phyloP scores from a whole-genome alignment of 2,888 invertebrate species.

The Acleris sparsana region DNA sequence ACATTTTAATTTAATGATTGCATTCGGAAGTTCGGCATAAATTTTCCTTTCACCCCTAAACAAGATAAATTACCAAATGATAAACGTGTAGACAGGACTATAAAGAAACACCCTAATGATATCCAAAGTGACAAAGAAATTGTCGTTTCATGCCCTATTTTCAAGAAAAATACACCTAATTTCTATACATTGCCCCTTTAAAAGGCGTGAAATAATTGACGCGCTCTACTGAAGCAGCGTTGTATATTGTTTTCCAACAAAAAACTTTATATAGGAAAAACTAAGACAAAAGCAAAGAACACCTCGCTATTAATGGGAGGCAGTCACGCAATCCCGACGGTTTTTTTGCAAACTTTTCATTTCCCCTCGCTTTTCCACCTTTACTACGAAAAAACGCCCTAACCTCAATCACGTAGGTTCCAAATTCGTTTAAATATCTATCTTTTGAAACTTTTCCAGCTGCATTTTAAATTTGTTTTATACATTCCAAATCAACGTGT shows the following conservation, averaged over 20 bases:
- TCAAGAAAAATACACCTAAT: slow-evolving; percentile 33
- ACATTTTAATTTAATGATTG: slow-evolving; percentile 36
- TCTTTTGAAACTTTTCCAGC: not conserved
- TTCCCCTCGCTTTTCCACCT: not conserved
- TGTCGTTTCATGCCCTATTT: slow-evolving; percentile 38
- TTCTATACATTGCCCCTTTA: slow-evolving; percentile 33
- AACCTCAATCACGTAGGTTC: not conserved
- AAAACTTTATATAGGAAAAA: slow-evolving; percentile 23
- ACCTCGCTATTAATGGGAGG: slow-evolving; percentile 43
- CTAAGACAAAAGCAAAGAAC: slow-evolving; percentile 36
- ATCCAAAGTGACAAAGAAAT: slow-evolving; percentile 46
- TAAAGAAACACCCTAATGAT: slow-evolving; percentile 55
- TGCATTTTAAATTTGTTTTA: slow-evolving; percentile 8
- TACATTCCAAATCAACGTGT: slow-evolving; percentile 2
- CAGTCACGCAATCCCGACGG: slow-evolving; percentile 46
- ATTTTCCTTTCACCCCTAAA: slow-evolving; percentile 46
- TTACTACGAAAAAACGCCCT: not conserved
- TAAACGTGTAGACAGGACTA: slow-evolving; percentile 58
- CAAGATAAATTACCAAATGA: slow-evolving; percentile 68
- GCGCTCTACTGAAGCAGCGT: slow-evolving; percentile 1
- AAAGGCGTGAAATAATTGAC: slow-evolving; percentile 11
- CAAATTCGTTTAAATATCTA: not conserved
- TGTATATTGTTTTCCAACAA: slow-evolving; percentile 19
- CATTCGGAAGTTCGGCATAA: slow-evolving; percentile 34
- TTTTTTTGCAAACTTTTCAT: slow-evolving; percentile 7